Conservation (phyloP, 2,888 invertebrate genomes). For the Kuschelorhynchus macadamiae region DNA sequence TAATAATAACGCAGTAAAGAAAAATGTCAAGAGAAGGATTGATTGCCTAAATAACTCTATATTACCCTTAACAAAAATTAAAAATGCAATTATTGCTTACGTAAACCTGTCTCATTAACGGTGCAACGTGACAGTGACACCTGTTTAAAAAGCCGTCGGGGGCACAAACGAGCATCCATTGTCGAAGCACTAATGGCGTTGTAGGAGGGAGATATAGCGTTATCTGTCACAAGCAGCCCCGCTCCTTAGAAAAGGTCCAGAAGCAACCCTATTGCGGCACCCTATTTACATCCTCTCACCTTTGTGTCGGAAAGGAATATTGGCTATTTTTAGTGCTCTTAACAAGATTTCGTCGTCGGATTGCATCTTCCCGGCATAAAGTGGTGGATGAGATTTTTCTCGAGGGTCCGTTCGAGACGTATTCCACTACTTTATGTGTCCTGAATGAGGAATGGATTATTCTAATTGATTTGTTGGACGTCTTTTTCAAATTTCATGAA, state of each 20-base stretch:
- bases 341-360: constrained; percentile 21
- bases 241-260: constrained; percentile 58
- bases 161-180: constrained; percentile 64
- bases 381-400: constrained; percentile 14
- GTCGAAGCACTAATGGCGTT: constrained; percentile 65
- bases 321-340: constrained; percentile 19
- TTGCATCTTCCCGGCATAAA: constrained; percentile 24
- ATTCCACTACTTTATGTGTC: too few species aligned
- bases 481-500: too few species aligned
- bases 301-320: background rate
- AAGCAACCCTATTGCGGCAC: constrained; percentile 51
- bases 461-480: too few species aligned
- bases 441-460: too few species aligned
- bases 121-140: constrained; percentile 62
- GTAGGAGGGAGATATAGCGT: constrained; percentile 64
- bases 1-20: too few species aligned
- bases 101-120: constrained; percentile 22
- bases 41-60: too few species aligned
- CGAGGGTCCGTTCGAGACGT: too few species aligned
- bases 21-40: too few species aligned
- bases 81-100: background rate
- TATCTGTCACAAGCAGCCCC: constrained; percentile 67
- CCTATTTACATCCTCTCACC: constrained; percentile 52
- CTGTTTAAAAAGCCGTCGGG: constrained; percentile 61
- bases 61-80: too few species aligned